Conservation (phyloP, 2,888 invertebrate genomes). For the Ferrisia virgata region DNA sequence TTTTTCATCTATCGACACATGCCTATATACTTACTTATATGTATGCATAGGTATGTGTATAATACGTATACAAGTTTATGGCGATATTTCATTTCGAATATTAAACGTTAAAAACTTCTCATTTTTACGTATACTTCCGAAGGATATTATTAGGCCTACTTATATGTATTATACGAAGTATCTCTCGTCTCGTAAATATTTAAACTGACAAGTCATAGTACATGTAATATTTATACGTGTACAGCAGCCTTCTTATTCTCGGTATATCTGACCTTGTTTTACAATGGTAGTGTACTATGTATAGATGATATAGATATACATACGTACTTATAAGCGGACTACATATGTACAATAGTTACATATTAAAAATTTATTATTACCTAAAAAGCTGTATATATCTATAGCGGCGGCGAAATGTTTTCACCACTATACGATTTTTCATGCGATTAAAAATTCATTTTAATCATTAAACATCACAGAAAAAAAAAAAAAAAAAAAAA, state of each 20-base stretch:
- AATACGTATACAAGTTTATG: background rate
- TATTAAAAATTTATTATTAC: background rate
- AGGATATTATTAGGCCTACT: background rate
- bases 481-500: too few relatives aligned
- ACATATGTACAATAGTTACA: too few relatives aligned
- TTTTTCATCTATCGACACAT: too few relatives aligned
- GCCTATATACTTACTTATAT: too few relatives aligned
- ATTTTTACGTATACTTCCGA: background rate
- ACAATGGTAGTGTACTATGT: background rate
- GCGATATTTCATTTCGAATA: slow-evolving; percentile 2
- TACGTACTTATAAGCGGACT: too few relatives aligned
- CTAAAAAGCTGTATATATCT: too few relatives aligned
- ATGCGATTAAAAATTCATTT: background rate
- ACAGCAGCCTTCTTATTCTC: background rate
- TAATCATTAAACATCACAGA: background rate
- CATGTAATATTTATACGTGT: background rate
- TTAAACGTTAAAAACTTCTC: background rate
- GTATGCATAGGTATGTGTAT: background rate
- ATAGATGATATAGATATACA: too few relatives aligned
- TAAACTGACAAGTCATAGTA: background rate
- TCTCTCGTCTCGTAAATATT: background rate
- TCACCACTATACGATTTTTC: background rate
- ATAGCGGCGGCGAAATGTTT: too few relatives aligned
- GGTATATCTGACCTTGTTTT: background rate
- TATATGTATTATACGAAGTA: background rate